Conservation (phyloP, 2,113 vertebrate genomes). For the Pelmatolapia mariae region DNA sequence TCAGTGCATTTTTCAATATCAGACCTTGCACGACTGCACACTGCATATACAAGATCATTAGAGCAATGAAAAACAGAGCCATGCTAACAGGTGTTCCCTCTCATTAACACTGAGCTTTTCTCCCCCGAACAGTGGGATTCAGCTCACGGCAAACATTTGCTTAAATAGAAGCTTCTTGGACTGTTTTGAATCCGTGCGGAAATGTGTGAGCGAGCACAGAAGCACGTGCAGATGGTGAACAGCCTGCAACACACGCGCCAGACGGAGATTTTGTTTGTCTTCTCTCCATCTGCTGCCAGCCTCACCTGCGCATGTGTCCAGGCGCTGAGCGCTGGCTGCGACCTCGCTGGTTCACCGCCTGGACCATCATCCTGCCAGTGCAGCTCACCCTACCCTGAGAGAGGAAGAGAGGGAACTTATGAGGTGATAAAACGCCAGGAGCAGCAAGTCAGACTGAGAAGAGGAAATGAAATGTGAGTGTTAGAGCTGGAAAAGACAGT, state of each 20-base stretch:
- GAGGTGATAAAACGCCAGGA: neutral
- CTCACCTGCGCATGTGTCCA: conserved; percentile 89
- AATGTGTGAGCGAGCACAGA: neutral
- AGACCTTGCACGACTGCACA: neutral
- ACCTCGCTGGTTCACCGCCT: conserved; percentile 95
- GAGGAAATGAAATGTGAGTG: conserved; percentile 20
- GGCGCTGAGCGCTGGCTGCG: conserved; percentile 85
- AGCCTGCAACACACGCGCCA: neutral
- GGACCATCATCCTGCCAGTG: conserved; percentile 96
- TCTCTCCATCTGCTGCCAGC: neutral
- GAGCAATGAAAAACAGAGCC: neutral
- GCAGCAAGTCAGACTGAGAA: neutral
- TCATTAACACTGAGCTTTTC: conserved; percentile 15
- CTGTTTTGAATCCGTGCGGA: neutral
- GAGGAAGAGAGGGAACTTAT: neutral
- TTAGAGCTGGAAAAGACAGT: neutral
- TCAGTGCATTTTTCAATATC: neutral
- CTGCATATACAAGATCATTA: neutral
- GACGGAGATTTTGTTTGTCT: neutral
- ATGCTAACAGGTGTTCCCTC: conserved; percentile 31
- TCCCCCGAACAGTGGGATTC: neutral
- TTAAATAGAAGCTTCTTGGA: neutral
- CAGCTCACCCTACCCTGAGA: conserved; percentile 89
- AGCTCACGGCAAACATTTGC: neutral
- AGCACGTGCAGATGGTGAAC: neutral